Evolutionary conservation across 2,797 vertebrate genomes (phyloP), one percentile per base, ranked within the genome.

Genomic region (Pseudochirops cupreus): DNA sequence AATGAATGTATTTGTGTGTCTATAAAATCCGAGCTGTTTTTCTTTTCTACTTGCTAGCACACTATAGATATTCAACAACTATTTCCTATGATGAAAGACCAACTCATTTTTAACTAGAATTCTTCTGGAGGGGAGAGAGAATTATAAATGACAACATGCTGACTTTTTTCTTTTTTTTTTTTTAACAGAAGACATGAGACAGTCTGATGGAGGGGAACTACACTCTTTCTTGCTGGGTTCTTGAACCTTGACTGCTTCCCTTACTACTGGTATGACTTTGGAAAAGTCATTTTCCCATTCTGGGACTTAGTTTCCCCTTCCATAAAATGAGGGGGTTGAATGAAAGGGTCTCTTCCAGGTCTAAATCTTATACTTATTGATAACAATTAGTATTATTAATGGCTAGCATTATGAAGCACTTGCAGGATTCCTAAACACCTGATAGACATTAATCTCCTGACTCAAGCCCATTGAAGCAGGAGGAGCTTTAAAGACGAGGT

Each of bases 1-100:
- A 62, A 74, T 59, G 26, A 28, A 59, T n/a, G 31, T 33, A 31
- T 59, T 2, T 58, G 58, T 59, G 28, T 59, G 67, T 46, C 18
- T 18, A 39, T 67, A n/a, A 74, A 82, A 82, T 46, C n/a, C 74
- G 10, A 18, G 39, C 24, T 26, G 9, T 5, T 10, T 87, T 46
- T 87, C 7, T 11, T 82, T 82, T 87, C 21, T 1, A 0, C 7
- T 67, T 3, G 14, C 56, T 2, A 24, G 31, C 5, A 13, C 10
- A 50, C 62, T 21, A 0, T 0, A 1, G 1, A 52, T 0, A 16
- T 5, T 5, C 55, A 39, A 28, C 12, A 74, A 46, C 56, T 29
- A 56, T 0, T 5, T 4, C 0, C 16, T 6, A 2, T 0, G 54
- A 18, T 0, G 0, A 28, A 92, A 74, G 46, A n/a, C 13, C 33